These are phyloP conservation scores for Diplolepis rosae DNA, from an alignment of 2,888 invertebrate genomes.

Conservation along the genomic window DNA sequence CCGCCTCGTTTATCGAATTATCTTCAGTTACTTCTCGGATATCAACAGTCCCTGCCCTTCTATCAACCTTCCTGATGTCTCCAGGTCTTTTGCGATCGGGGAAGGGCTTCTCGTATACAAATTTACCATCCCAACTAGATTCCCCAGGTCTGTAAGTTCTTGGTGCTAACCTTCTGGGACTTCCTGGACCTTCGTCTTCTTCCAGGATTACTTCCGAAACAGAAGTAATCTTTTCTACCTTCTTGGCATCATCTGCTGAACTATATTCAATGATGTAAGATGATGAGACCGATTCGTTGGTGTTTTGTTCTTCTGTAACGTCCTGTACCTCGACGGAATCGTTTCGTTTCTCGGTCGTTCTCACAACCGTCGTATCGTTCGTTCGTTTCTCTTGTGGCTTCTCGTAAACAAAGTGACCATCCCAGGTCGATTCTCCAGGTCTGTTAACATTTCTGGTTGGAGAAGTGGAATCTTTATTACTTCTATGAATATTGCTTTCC, in stretches of 20 bases:
- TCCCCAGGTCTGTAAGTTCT: constrained; percentile 54
- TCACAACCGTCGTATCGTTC: constrained; percentile 46
- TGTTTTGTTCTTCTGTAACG: constrained; percentile 56
- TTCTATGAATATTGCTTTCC: constrained; percentile 9
- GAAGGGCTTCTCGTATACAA: constrained; percentile 74
- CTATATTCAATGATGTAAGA: constrained; percentile 78
- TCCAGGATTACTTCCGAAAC: constrained; percentile 64
- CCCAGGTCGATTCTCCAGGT: constrained; percentile 73
- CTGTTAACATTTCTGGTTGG: constrained; percentile 40
- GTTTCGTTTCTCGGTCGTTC: constrained; percentile 54
- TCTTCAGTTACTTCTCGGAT: constrained; percentile 64
- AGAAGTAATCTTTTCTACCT: constrained; percentile 57
- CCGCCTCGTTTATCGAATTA: constrained; percentile 66
- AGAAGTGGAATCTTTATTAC: neutral
- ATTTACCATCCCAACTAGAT: constrained; percentile 77
- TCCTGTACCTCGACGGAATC: constrained; percentile 68
- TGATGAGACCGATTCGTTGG: constrained; percentile 78
- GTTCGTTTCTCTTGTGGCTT: constrained; percentile 60
- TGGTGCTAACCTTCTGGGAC: constrained; percentile 48
- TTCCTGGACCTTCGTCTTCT: constrained; percentile 54
- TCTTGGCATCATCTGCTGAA: constrained; percentile 48
- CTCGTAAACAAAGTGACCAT: constrained; percentile 77
- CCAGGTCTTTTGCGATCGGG: constrained; percentile 37
- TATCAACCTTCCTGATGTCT: constrained; percentile 42
- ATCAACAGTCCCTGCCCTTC: constrained; percentile 52